Evolutionary conservation across 2,113 vertebrate species (phyloP).

Genomic region (Vidua macroura): DNA sequence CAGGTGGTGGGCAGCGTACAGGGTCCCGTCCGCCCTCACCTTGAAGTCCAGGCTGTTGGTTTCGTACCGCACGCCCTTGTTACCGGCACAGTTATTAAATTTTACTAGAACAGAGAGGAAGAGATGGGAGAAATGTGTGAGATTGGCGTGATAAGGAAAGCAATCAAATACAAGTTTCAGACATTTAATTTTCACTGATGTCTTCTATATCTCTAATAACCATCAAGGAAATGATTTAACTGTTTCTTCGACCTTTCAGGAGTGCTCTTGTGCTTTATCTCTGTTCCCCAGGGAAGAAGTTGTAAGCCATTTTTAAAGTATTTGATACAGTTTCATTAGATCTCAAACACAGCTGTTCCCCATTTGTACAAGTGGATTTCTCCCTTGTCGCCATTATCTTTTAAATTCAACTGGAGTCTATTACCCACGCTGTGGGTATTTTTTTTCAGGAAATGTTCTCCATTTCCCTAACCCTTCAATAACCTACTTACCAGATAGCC

Average conservation of each 20-base stretch:
- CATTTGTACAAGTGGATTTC: slow-evolving; percentile 48
- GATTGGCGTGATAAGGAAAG: slow-evolving; percentile 53
- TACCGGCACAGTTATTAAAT: slow-evolving; percentile 86
- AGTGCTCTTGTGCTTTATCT: slow-evolving; percentile 51
- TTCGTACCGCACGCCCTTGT: slow-evolving; percentile 77
- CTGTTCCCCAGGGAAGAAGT: background rate
- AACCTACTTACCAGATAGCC: slow-evolving; percentile 17
- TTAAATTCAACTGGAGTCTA: slow-evolving; percentile 44
- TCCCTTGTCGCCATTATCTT: slow-evolving; percentile 30
- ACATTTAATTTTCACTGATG: slow-evolving; percentile 56
- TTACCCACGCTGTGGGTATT: slow-evolving; percentile 25
- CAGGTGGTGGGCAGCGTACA: slow-evolving; percentile 75
- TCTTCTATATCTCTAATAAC: slow-evolving; percentile 27
- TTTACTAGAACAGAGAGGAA: slow-evolving; percentile 77
- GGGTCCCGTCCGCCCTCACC: slow-evolving; percentile 81
- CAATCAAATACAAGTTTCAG: slow-evolving; percentile 63
- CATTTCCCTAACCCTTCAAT: slow-evolving; percentile 51
- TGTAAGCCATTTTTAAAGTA: slow-evolving; percentile 29
- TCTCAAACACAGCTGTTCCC: slow-evolving; percentile 44
- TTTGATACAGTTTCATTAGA: slow-evolving; percentile 17
- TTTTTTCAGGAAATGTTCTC: background rate
- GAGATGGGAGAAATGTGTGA: slow-evolving; percentile 37
- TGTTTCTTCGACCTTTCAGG: slow-evolving; percentile 54
- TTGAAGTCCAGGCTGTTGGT: slow-evolving; percentile 85
- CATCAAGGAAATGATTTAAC: slow-evolving; percentile 42